Evolutionary conservation across 2,888 invertebrate genomes (phyloP), one percentile per base, ranked within the genome.

Genomic region (Scaptomyza caliginosa): DNA sequence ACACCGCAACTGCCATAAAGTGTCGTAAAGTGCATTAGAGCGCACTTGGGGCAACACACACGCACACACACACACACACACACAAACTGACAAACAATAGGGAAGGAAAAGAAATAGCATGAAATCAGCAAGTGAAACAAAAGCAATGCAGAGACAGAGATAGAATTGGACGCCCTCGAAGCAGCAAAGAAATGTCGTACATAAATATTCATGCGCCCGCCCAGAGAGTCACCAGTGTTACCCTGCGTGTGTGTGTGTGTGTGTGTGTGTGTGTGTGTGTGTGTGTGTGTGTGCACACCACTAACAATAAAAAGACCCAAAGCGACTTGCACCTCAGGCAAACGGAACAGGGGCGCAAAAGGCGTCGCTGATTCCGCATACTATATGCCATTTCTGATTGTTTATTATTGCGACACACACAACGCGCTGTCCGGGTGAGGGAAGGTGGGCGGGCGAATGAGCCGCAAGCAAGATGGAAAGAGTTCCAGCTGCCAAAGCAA

Each of bases 21-120:
- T 85, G 86, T 85, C 83, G 70, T 80, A 85, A 85, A 82, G 80
- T 82, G 82, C 82, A 82, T 82, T 85, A 85, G 83, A 82, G 83
- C 83, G 66, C 77, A 75, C 77, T 85, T 77, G 79, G 77, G 72
- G 74, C 63, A 69, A 50, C 48, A 50, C 51, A 39, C 39, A 39
- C 51, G 54, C 36, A 50, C 30, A 21, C 23, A 34, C 13, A 40
- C 63, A 64, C 38, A 42, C 23, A 52, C 17, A 38, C 7, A 19
- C 10, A 57, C 7, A 11, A 5, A 13, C 8, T n/a, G n/a, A 36
- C 11, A 4, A n/a, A 45, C n/a, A 38, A 40, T 45, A 48, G 43
- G 66, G 46, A 59, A 46, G 54, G 48, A 45, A 55, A 68, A 67
- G 64, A 75, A 66, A 48, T 46, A 57, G 49, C 39, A 52, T 58